These are phyloP conservation scores for Gobio gobio DNA, from an alignment of 2,113 vertebrate genomes.

Conservation along the genomic window DNA sequence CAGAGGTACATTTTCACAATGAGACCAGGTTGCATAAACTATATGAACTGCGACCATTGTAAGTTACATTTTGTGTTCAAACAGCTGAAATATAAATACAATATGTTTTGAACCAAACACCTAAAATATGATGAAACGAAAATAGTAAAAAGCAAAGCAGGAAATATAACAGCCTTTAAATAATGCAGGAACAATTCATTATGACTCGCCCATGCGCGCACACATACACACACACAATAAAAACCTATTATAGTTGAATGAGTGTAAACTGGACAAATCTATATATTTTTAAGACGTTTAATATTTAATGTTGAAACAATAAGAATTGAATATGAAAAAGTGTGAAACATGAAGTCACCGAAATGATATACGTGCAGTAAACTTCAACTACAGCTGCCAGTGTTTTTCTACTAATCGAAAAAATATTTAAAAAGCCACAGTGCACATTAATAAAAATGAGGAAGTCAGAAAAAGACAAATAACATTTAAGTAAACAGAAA, in stretches of 20 bases:
- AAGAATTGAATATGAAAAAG: not conserved
- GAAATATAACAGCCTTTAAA: not conserved
- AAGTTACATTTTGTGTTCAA: too few relatives aligned
- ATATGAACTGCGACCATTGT: too few relatives aligned
- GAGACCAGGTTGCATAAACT: too few relatives aligned
- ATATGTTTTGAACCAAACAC: too few relatives aligned
- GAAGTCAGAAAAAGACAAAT: not conserved
- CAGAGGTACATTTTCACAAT: too few relatives aligned
- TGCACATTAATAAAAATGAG: not conserved
- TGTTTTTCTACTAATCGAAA: not conserved
- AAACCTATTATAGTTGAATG: not conserved
- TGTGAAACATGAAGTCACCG: not conserved
- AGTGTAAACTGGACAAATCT: not conserved
- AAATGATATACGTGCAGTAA: not conserved
- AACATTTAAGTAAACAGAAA: not conserved
- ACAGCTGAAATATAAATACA: too few relatives aligned
- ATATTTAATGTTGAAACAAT: not conserved
- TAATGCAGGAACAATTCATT: not conserved
- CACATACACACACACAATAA: not conserved
- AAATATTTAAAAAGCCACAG: not conserved
- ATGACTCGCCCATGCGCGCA: not conserved
- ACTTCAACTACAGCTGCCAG: not conserved
- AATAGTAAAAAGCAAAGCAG: not conserved
- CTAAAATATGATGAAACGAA: too few relatives aligned
- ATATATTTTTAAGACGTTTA: constrained; percentile 42